A percentile compares a stretch with the other conserved stretches of the same genome.
phyloP scores from a whole-genome alignment of 35 echinoderm and acorn worm species.

The Patiria miniata region DNA sequence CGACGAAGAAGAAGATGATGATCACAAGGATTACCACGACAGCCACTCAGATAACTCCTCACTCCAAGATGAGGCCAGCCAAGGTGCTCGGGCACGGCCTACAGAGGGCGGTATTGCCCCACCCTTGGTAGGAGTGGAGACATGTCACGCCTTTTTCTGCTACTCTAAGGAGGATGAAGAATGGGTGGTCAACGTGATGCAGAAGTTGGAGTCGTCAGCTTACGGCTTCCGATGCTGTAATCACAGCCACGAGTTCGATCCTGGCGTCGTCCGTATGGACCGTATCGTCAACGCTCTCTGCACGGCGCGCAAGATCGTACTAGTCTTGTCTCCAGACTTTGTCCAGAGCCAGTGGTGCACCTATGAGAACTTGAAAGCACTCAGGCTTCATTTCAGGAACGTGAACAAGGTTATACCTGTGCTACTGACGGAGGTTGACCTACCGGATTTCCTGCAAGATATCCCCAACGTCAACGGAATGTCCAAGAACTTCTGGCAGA shows the following conservation, averaged over 20 bases:
- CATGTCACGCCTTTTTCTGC: conserved; percentile 96
- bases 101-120: conserved; percentile 73
- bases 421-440: conserved; percentile 66
- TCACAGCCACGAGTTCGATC: conserved; percentile 77
- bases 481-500: conserved; percentile 96
- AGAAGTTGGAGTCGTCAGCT: conserved; percentile 75
- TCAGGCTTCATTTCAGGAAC: conserved; percentile 69
- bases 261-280: conserved; percentile 70
- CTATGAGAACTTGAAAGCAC: conserved; percentile 80
- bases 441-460: conserved; percentile 82
- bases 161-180: conserved; percentile 75
- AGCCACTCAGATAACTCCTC: conserved; percentile 44
- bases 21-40: conserved; percentile 31
- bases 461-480: conserved; percentile 73
- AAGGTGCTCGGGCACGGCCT: not conserved
- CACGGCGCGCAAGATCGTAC: conserved; percentile 78
- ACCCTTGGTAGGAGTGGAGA: conserved; percentile 78
- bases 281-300: conserved; percentile 81
- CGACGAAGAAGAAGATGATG: conserved; percentile 36
- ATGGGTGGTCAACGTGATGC: conserved; percentile 81
- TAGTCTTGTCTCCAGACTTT: conserved; percentile 91
- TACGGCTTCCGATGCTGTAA: conserved; percentile 88
- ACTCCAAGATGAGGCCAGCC: conserved; percentile 39
- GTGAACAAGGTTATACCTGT: conserved; percentile 78
- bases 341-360: conserved; percentile 86